Evolutionary conservation across 1,140 invertebrate species (phyloP), one percentile per base, ranked within the genome.

Genomic region (Lysiphlebus fabarum): DNA sequence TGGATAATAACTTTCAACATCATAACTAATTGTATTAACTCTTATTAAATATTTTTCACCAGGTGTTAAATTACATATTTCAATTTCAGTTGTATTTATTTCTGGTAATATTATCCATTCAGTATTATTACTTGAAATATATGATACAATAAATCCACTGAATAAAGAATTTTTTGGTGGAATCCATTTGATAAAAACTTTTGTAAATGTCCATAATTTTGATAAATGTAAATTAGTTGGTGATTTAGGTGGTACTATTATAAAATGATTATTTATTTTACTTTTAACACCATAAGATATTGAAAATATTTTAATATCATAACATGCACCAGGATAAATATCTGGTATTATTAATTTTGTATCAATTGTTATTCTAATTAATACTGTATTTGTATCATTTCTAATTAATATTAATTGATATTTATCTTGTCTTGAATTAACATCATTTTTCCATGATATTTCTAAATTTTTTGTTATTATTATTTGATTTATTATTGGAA

Each of bases 371-470:
- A 77, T 61, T 6, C 74, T 79, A 0, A 74, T 77, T 1, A 76
- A 70, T 42, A 73, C 82, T 61, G 90, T 85, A 59, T 83, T 84
- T 0, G 90, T 92, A 67, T 92, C 90, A 73, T 92, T 93, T 63
- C 92, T 82, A 0, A 85, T 86, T 69, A 90, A 91, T 12, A 87
- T 85, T 11, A 96, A 86, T 78, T 91, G 87, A 77, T 92, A 96
- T 69, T 87, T 87, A 66, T 95, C 91, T 76, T 96, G 93, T 47
- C 87, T 83, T 1, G 91, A 94, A 70, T 92, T 93, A 0, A 95
- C 93, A 73, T 95, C 93, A 56, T 90, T 92, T 78, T 93, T 93
- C 93, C 93, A 96, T 9, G 91, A 92, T 41, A 96, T 91, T 63
- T 92, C 92, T 53, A 95, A 78, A 5, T 89, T 89, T 68, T 84